Evolutionary conservation across 2,888 invertebrate species (phyloP).

Genomic region (Peribatodes rhomboidaria): DNA sequence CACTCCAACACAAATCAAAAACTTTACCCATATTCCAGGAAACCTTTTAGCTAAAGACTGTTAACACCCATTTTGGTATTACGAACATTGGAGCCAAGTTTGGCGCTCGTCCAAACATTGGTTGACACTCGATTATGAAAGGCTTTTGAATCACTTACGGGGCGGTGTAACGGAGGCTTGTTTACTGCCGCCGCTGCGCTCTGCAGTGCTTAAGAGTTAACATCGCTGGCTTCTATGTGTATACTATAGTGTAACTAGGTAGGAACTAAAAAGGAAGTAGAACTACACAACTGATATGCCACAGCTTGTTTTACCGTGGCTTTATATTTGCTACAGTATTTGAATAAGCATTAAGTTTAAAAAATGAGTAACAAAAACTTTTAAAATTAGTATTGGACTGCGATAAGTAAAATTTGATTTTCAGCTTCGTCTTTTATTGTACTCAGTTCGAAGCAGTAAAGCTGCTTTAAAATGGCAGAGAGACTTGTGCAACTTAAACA

Average conservation of each 20-base stretch:
- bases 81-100: constrained; percentile 48
- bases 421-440: too few species aligned
- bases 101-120: constrained; percentile 59
- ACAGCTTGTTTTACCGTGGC: too few species aligned
- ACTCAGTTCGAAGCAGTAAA: too few species aligned
- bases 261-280: background rate
- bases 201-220: constrained; percentile 48
- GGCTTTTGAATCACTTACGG: constrained; percentile 77
- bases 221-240: constrained; percentile 44
- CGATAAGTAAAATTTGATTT: too few species aligned
- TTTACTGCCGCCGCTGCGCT: constrained; percentile 58
- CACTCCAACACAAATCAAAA: constrained; percentile 21
- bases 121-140: constrained; percentile 69
- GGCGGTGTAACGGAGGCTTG: constrained; percentile 62
- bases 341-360: too few species aligned
- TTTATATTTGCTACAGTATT: too few species aligned
- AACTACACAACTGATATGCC: background rate
- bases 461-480: too few species aligned
- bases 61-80: constrained; percentile 55
- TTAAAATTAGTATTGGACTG: too few species aligned
- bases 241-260: constrained; percentile 41
- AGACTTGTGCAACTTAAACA: background rate
- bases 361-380: too few species aligned
- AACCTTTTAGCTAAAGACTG: constrained; percentile 45
- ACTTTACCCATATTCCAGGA: constrained; percentile 9